Evolutionary conservation across 2,888 invertebrate genomes (phyloP).

Genomic region (Noctuana brunneofusca): DNA sequence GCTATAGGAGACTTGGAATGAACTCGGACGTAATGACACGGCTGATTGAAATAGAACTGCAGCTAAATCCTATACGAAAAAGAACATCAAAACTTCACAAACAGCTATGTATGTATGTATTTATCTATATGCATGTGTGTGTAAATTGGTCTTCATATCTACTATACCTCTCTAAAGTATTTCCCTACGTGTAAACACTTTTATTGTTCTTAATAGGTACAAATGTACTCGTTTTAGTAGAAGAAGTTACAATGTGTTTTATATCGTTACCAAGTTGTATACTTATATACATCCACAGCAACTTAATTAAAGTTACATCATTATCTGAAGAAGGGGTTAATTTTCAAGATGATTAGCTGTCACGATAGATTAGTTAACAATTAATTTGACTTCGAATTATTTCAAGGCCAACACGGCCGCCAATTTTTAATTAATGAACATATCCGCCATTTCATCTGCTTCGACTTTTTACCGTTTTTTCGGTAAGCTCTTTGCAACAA

Average conservation of each 20-base stretch:
- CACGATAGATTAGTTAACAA: conserved; percentile 13
- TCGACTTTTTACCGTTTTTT: background rate
- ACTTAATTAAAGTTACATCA: conserved; percentile 7
- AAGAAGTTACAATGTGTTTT: background rate
- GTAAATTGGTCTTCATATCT: too few species aligned
- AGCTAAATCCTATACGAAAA: too few species aligned
- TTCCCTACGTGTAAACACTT: too few species aligned
- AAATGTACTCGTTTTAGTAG: background rate
- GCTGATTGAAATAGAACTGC: too few species aligned
- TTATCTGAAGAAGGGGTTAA: conserved; percentile 31
- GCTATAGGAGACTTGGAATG: too few species aligned
- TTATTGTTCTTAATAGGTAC: background rate
- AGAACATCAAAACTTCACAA: too few species aligned
- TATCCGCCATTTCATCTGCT: conserved; percentile 8
- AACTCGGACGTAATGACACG: too few species aligned
- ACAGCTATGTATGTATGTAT: too few species aligned
- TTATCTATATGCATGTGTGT: too few species aligned
- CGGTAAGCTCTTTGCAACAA: background rate
- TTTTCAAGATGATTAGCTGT: conserved; percentile 34
- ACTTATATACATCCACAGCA: too few species aligned
- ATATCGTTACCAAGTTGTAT: too few species aligned
- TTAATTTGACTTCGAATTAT: conserved; percentile 14
- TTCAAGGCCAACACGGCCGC: conserved; percentile 14
- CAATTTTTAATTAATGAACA: conserved; percentile 10
- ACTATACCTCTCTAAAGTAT: too few species aligned